Base-by-base conservation (phyloP, 2,888 invertebrate genomes). In the Coleophora flavipennella region DNA sequence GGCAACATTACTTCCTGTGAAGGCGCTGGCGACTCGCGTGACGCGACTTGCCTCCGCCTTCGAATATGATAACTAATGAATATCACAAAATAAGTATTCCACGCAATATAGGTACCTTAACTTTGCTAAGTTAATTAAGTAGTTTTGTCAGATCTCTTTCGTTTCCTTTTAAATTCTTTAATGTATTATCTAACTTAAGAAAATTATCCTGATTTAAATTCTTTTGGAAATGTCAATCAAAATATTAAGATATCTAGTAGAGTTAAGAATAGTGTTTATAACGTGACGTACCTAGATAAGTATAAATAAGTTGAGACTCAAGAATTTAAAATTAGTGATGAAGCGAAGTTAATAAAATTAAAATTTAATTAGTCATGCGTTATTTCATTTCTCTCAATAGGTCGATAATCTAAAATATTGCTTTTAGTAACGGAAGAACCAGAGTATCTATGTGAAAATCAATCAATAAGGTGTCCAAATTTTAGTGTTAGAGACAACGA, bases 21-120 rank as follows among this genome's bases (percentile, higher is more conserved):
- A 84, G 83, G 71, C 75, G 83, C 80, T 83, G 84, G 84, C 72
- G 83, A 84, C 84, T 84, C 70, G 77, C 57, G 39, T 31, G 37
- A 42, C 31, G 62, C 67, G 81, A 84, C 84, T 84, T 75, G 81
- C 81, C 83, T 72, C 72, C 84, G 77, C 74, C 81, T 84, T 84
- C 76, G 48, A 51, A 48, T 54, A 59, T 53, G 48, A 59, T 57
- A 38, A 35, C 20, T 27, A 35, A 39, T 35, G 62, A 70, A 74
- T 70, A 73, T 75, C 68, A 70, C 73, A 74, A 69, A 68, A 71
- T 65, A 58, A 71, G 55, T 68, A 71, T 72, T 77, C 68, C 69
- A 74, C 57, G 61, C 67, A 56, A 65, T 64, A 56, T 67, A 68
- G 59, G 62, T 75, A 70, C 62, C 66, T 73, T 68, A 58, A 69